Conservation (phyloP, 2,797 vertebrate species). For the Myotis planiceps region DNA sequence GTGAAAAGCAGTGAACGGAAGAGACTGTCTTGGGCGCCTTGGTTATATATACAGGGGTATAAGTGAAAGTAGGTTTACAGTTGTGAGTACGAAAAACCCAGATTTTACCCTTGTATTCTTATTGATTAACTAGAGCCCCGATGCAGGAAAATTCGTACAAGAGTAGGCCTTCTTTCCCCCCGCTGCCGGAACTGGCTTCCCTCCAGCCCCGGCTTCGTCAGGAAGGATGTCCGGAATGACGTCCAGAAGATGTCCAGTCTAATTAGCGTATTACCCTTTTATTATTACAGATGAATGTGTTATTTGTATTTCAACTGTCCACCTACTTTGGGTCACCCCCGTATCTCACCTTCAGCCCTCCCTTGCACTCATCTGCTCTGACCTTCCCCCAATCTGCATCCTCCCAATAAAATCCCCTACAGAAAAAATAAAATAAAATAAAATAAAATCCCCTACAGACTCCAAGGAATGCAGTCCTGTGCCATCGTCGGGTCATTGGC, state of each 20-base stretch:
- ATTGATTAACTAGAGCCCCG: no score
- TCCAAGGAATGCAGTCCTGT: accelerated
- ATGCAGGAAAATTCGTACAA: no score
- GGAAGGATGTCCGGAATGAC: no score
- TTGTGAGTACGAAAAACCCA: neutral
- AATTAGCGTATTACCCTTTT: no score
- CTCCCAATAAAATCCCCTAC: neutral
- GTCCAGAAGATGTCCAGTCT: no score
- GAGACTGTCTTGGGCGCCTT: neutral
- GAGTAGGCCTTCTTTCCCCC: no score
- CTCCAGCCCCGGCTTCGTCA: no score
- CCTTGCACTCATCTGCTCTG: neutral
- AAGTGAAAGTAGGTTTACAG: neutral
- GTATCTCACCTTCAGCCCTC: neutral
- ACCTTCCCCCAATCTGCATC: no score
- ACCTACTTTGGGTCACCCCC: neutral
- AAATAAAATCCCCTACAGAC: neutral
- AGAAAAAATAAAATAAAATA: no score
- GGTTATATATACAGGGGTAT: neutral
- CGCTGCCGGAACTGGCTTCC: no score
- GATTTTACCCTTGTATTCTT: neutral
- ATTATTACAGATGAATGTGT: neutral
- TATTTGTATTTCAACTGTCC: neutral
- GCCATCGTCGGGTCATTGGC: accelerated
- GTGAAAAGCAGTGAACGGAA: neutral